Base-by-base conservation (phyloP, 2,888 invertebrate species). In the Dilophus febrilis region DNA sequence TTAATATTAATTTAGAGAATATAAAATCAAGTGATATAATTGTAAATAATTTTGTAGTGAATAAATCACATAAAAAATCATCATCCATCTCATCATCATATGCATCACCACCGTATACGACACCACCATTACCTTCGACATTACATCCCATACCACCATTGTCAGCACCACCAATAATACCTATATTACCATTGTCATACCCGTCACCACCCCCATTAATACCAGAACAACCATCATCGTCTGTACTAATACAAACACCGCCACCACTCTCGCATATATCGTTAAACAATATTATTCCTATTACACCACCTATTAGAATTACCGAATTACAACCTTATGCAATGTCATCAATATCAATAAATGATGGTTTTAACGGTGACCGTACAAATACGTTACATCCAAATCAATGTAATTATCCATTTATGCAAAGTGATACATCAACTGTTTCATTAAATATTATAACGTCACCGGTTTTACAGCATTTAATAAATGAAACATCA, bases 371-470 rank as follows among this genome's bases (percentile, higher is more conserved):
- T 59, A 50, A 53, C 26, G 45, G 55, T 14, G 49, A 52, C 8
- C 52, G 56, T 26, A 52, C 51, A 10, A 22, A 8, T 22, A 22
- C 22, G 8, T 8, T 22, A 8, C 4, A 22, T 22, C 22, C 22
- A 22, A 22, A 22, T 22, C 37, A 22, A 39, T 46, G 45, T 42
- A 40, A 44, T 47, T 22, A 41, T 49, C 19, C 51, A 44, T 51
- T 53, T 32, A 37, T 49, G 12, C 32, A 51, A 33, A 62, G 61
- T 46, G 61, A 61, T 47, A 52, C 61, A 12, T 61, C 63, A 29
- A 61, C 61, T 13, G 55, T 61, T 40, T 62, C 61, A 11, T 46
- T 61, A 47, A 63, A 61, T 47, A 54, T 61, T 38, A 52, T 62
- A 35, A 56, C 59, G 31, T 53, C 51, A 26, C 51, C 52, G 35